Percentiles rank a stretch among this genome's conserved stretches.
Conservation (phyloP, 2,797 vertebrate genomes). For the Paratrypauchen microcephalus region DNA sequence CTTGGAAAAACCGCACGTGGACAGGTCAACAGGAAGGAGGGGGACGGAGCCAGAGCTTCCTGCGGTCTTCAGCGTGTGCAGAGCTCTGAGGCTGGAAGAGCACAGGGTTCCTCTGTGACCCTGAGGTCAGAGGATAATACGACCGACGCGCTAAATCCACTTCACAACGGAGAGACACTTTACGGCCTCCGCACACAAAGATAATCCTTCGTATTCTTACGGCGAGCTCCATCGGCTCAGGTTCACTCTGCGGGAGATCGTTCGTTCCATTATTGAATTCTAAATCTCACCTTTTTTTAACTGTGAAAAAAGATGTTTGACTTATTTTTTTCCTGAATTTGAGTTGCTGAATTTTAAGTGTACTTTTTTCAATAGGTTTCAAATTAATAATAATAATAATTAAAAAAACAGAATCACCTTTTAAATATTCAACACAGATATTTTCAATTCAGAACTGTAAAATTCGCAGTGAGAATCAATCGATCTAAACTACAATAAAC, state of each 20-base stretch:
- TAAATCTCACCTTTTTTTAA: too few species aligned
- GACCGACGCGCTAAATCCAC: slow-evolving; percentile 26
- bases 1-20: neutral
- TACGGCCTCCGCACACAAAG: neutral
- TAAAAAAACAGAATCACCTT: too few species aligned
- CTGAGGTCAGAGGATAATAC: slow-evolving; percentile 8
- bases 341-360: too few species aligned
- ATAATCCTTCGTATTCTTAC: slow-evolving; percentile 36
- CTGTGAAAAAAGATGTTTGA: too few species aligned
- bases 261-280: too few species aligned
- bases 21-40: neutral
- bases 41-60: neutral
- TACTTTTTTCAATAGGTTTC: too few species aligned
- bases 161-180: slow-evolving; percentile 24
- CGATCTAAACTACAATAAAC: too few species aligned
- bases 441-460: too few species aligned
- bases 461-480: too few species aligned
- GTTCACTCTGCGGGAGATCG: neutral
- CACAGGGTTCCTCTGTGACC: slow-evolving; percentile 13
- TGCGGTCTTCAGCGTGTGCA: neutral
- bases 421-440: too few species aligned
- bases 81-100: slow-evolving; percentile 17
- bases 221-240: neutral
- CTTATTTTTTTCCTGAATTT: too few species aligned
- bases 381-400: too few species aligned